These are phyloP conservation scores for Dicaeum eximium DNA, from an alignment of 2,113 vertebrate genomes.

Conservation along the genomic window DNA sequence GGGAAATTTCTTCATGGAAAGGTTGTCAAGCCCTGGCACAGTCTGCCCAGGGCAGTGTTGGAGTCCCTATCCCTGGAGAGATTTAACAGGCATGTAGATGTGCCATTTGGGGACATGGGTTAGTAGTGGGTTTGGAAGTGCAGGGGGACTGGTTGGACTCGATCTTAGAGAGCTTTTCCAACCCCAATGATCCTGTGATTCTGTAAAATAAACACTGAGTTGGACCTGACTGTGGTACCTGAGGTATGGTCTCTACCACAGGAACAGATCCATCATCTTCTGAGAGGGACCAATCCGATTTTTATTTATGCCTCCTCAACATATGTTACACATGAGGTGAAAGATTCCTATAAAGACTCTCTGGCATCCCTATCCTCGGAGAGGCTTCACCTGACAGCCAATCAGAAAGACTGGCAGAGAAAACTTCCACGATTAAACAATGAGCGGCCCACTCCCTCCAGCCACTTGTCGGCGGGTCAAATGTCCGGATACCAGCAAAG, in stretches of 20 bases:
- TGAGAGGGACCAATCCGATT: not conserved
- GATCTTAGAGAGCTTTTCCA: not conserved
- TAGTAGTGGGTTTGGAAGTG: not conserved
- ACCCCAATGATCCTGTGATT: not conserved
- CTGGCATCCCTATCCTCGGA: too few species aligned
- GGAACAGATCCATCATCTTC: not conserved
- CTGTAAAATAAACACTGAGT: not conserved
- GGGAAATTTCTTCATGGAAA: not conserved
- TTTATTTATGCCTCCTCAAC: not conserved
- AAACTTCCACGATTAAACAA: not conserved
- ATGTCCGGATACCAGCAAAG: too few species aligned
- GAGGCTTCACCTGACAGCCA: not conserved
- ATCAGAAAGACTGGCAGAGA: not conserved
- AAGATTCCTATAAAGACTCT: not conserved
- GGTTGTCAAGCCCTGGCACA: not conserved
- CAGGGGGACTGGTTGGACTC: not conserved
- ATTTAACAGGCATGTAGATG: not conserved
- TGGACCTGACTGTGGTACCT: rapidly evolving
- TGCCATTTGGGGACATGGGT: not conserved
- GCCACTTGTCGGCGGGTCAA: not conserved
- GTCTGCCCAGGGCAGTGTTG: not conserved
- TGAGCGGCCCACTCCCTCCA: not conserved
- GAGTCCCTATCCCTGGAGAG: not conserved
- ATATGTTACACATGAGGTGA: not conserved
- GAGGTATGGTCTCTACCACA: not conserved